Evolutionary conservation across 2,113 vertebrate genomes (phyloP).

Genomic region (Clarias macrocephalus): DNA sequence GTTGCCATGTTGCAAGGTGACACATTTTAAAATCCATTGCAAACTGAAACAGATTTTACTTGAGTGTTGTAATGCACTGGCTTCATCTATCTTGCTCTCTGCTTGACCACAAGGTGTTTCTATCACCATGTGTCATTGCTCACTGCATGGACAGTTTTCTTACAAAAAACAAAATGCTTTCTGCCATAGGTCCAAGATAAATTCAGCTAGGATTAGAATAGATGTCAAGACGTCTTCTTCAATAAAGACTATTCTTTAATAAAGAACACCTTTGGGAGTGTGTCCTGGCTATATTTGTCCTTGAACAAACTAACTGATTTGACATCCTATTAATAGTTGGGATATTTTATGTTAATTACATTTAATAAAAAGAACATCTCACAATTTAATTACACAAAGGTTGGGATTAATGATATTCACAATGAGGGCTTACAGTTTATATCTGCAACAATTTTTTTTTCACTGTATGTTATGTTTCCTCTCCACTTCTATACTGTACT

Average conservation of each 20-base stretch:
- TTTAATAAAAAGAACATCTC: neutral
- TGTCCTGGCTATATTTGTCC: neutral
- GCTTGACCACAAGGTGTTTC: neutral
- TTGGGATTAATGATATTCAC: neutral
- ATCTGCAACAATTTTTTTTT: neutral
- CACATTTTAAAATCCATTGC: neutral
- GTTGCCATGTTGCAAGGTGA: neutral
- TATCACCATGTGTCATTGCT: neutral
- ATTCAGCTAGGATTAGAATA: neutral
- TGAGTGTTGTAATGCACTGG: neutral
- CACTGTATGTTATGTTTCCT: neutral
- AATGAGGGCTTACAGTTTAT: neutral
- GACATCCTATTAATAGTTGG: neutral
- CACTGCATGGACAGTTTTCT: neutral
- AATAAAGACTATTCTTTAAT: neutral
- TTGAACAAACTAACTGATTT: neutral
- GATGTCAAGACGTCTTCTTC: neutral
- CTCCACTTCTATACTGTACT: neutral
- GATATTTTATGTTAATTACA: neutral
- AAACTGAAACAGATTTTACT: neutral
- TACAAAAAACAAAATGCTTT: neutral
- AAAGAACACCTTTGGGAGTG: neutral
- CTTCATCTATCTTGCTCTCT: neutral
- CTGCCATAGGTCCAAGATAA: neutral
- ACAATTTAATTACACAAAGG: neutral